phyloP scores from a whole-genome alignment of 2,888 invertebrate species.

The Pheosia tremula region DNA sequence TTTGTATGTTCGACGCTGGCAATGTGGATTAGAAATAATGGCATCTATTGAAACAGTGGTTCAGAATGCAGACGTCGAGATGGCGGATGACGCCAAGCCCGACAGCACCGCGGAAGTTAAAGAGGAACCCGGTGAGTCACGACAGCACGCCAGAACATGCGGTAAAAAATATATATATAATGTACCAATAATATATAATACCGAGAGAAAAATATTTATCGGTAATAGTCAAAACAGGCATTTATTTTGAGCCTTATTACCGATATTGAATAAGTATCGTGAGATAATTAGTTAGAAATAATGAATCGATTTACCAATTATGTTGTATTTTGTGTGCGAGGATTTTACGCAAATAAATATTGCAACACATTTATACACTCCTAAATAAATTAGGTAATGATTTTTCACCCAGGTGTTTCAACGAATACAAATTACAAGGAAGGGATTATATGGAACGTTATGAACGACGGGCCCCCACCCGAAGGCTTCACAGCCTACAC shows the following conservation, averaged over 20 bases:
- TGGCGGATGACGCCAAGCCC: slow-evolving; percentile 86
- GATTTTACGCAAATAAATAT: too few relatives aligned
- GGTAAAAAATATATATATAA: background rate
- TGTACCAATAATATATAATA: background rate
- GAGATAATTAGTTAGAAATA: too few relatives aligned
- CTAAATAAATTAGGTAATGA: slow-evolving; percentile 9
- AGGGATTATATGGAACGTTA: slow-evolving; percentile 92
- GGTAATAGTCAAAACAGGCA: too few relatives aligned
- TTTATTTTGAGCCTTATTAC: too few relatives aligned
- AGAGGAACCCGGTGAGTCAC: slow-evolving; percentile 85
- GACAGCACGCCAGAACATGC: background rate
- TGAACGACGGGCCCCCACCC: slow-evolving; percentile 91
- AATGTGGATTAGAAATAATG: slow-evolving; percentile 87
- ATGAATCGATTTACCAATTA: too few relatives aligned
- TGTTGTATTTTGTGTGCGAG: too few relatives aligned
- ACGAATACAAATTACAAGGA: slow-evolving; percentile 87
- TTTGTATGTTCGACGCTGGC: slow-evolving; percentile 78
- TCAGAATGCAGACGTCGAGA: slow-evolving; percentile 88
- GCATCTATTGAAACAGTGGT: slow-evolving; percentile 94
- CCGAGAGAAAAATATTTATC: too few relatives aligned
- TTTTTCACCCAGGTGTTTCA: slow-evolving; percentile 40
- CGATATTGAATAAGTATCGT: too few relatives aligned
- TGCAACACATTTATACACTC: background rate
- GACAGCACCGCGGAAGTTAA: slow-evolving; percentile 87
- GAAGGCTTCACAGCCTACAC: slow-evolving; percentile 92